These are phyloP conservation scores for Phoeniculus purpureus DNA, from an alignment of 2,797 vertebrate genomes.

Conservation along the genomic window DNA sequence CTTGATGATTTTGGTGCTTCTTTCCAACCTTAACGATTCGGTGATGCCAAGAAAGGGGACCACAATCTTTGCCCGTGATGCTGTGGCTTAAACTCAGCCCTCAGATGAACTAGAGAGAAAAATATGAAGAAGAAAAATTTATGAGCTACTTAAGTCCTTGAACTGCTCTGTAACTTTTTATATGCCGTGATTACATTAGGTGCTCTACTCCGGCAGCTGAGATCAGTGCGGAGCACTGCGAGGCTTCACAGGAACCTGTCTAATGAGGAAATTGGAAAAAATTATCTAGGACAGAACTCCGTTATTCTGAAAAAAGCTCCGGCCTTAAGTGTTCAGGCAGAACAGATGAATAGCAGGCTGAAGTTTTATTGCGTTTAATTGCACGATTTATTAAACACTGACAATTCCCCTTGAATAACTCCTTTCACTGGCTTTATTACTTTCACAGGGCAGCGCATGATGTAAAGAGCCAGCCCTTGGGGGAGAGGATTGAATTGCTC, in stretches of 20 bases:
- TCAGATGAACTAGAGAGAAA: slow-evolving; percentile 14
- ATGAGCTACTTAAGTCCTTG: slow-evolving; percentile 67
- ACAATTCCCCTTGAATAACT: slow-evolving; percentile 70
- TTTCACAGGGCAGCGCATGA: slow-evolving; percentile 61
- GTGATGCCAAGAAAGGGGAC: neutral
- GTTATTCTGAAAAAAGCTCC: slow-evolving; percentile 56
- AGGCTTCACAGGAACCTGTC: slow-evolving; percentile 35
- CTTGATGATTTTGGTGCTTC: no score
- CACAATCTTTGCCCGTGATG: neutral
- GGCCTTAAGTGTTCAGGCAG: slow-evolving; percentile 44
- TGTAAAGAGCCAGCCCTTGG: slow-evolving; percentile 60
- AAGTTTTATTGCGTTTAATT: slow-evolving; percentile 69
- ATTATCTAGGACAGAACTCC: slow-evolving; percentile 59
- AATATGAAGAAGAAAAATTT: slow-evolving; percentile 63
- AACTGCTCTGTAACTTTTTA: slow-evolving; percentile 63
- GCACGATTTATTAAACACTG: slow-evolving; percentile 67
- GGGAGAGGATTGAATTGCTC: slow-evolving; percentile 63
- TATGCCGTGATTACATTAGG: slow-evolving; percentile 58
- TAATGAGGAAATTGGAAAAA: slow-evolving; percentile 63
- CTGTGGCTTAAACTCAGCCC: neutral
- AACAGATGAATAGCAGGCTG: slow-evolving; percentile 64
- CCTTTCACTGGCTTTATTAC: slow-evolving; percentile 69
- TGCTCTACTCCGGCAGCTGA: slow-evolving; percentile 36
- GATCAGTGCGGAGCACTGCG: neutral
- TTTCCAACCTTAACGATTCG: no score